Evolutionary conservation across 2,888 invertebrate genomes (phyloP).

Genomic region (Tetragonula carbonaria): DNA sequence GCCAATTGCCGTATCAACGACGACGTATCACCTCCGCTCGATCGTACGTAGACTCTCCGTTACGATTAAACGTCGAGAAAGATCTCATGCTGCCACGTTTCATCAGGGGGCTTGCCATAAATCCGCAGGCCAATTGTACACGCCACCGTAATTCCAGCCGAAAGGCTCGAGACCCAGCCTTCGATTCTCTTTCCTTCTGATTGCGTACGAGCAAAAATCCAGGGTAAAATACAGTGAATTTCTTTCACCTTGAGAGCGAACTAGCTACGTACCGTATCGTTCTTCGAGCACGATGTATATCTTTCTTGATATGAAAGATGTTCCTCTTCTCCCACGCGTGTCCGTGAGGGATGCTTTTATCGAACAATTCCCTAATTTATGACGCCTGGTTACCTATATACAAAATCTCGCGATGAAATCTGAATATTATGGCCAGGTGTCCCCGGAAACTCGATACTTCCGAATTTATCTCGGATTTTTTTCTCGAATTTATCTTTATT

Average conservation of each 20-base stretch:
- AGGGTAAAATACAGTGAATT: slow-evolving; percentile 19
- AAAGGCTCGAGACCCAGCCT: slow-evolving; percentile 10
- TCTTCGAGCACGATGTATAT: background rate
- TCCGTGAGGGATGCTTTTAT: slow-evolving; percentile 4
- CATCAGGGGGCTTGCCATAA: slow-evolving; percentile 37
- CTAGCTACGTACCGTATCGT: slow-evolving; percentile 17
- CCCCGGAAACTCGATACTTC: background rate
- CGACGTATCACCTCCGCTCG: slow-evolving; percentile 29
- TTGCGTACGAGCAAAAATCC: background rate
- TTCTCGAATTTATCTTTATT: background rate
- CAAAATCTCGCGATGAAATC: slow-evolving; percentile 4
- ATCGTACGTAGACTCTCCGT: slow-evolving; percentile 16
- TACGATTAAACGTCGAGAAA: slow-evolving; percentile 35
- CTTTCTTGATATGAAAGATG: slow-evolving; percentile 17
- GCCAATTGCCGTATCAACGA: slow-evolving; percentile 47
- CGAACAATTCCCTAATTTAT: slow-evolving; percentile 24
- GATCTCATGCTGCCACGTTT: background rate
- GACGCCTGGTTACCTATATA: background rate
- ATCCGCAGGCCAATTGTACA: slow-evolving; percentile 49
- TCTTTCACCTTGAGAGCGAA: slow-evolving; percentile 26
- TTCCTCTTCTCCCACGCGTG: background rate
- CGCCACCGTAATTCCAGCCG: slow-evolving; percentile 45
- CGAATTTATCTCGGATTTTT: background rate
- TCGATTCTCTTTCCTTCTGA: slow-evolving; percentile 24
- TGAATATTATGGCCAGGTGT: background rate